Conservation (phyloP, 2,888 invertebrate genomes). For the Zelleria hepariella region DNA sequence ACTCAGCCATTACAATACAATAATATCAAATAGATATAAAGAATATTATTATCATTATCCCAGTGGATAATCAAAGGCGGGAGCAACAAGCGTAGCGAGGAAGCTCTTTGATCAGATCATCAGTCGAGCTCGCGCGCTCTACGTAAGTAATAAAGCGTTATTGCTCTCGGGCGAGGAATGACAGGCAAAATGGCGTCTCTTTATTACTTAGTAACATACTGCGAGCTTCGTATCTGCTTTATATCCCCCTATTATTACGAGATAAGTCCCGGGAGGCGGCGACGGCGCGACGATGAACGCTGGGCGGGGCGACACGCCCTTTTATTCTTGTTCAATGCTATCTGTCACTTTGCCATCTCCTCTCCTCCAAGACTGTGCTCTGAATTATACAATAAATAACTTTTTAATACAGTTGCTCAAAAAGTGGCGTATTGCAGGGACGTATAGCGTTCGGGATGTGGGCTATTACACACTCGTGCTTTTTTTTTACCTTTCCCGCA, state of each 20-base stretch:
- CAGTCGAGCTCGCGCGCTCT: slow-evolving; percentile 36
- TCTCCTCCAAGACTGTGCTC: background rate
- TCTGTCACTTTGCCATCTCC: background rate
- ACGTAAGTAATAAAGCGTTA: slow-evolving; percentile 52
- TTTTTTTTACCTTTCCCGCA: no score
- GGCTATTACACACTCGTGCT: no score
- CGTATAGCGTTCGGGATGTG: no score
- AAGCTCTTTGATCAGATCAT: slow-evolving; percentile 61
- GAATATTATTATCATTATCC: slow-evolving; percentile 50
- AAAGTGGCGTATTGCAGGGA: no score
- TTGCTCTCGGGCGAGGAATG: slow-evolving; percentile 50
- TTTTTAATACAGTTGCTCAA: no score
- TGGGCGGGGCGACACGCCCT: slow-evolving; percentile 69
- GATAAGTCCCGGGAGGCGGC: slow-evolving; percentile 47
- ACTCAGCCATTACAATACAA: background rate
- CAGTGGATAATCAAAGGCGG: slow-evolving; percentile 47
- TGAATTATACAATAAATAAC: background rate
- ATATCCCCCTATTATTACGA: slow-evolving; percentile 62
- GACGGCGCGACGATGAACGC: slow-evolving; percentile 38
- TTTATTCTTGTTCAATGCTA: slow-evolving; percentile 45
- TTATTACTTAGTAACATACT: slow-evolving; percentile 71
- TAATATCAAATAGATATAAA: slow-evolving; percentile 17
- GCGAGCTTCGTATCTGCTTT: slow-evolving; percentile 58
- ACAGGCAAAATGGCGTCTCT: slow-evolving; percentile 67
- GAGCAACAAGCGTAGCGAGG: slow-evolving; percentile 50